phyloP scores from a whole-genome alignment of 2,113 vertebrate species.

The Geothlypis trichas region DNA sequence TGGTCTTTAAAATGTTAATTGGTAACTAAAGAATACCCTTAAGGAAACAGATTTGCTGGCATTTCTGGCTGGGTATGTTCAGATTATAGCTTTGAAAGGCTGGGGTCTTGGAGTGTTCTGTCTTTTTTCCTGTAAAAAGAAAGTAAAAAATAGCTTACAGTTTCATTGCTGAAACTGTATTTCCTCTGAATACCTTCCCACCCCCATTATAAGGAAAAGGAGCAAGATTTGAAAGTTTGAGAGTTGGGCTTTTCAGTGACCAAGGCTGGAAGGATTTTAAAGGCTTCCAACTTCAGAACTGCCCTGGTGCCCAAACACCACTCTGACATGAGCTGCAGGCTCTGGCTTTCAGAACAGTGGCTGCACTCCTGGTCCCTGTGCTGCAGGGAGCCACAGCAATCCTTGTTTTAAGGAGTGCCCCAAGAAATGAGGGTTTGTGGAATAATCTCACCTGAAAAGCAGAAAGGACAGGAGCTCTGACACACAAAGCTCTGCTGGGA shows the following conservation, averaged over 20 bases:
- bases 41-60: not conserved
- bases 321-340: constrained; percentile 15
- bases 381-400: not conserved
- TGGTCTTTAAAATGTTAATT: constrained; percentile 14
- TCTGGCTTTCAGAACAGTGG: not conserved
- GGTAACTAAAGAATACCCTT: not conserved
- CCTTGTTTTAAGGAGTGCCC: not conserved
- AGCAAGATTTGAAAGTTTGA: not conserved
- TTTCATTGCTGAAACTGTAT: not conserved
- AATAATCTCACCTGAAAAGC: not conserved
- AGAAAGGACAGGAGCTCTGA: not conserved
- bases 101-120: not conserved
- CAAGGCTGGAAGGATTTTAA: constrained; percentile 19
- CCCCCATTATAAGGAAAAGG: not conserved
- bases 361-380: not conserved
- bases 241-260: constrained; percentile 41
- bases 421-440: not conserved
- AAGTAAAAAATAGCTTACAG: not conserved
- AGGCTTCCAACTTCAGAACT: constrained; percentile 23
- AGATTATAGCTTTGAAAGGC: not conserved
- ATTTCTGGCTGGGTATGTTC: not conserved
- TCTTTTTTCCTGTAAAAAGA: not conserved
- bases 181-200: not conserved
- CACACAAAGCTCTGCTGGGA: rapidly evolving
- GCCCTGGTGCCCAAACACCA: constrained; percentile 15